Conservation (phyloP, 1,140 invertebrate genomes). For the Aphis gossypii region DNA sequence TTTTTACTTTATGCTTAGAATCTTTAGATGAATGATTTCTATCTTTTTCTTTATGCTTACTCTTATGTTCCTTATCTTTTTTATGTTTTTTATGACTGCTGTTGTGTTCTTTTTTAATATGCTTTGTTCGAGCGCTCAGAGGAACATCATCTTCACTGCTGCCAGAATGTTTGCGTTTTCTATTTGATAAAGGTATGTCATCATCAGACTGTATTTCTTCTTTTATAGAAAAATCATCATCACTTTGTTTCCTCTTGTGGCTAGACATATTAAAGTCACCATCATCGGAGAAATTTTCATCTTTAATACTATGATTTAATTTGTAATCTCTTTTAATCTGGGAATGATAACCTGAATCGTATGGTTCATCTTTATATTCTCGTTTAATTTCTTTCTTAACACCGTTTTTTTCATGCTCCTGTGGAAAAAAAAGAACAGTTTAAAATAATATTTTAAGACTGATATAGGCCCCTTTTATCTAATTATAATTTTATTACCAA, state of each 20-base stretch:
- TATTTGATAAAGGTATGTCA: constrained; percentile 54
- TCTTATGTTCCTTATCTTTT: constrained; percentile 66
- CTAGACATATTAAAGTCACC: constrained; percentile 12
- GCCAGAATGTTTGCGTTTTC: constrained; percentile 42
- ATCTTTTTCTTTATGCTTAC: constrained; percentile 71
- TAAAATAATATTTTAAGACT: not conserved
- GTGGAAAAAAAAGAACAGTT: constrained; percentile 15
- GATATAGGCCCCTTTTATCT: constrained; percentile 39
- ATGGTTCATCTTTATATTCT: constrained; percentile 41
- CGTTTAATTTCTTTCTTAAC: constrained; percentile 55
- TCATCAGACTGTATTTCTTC: constrained; percentile 19
- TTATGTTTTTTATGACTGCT: constrained; percentile 71
- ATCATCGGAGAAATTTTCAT: constrained; percentile 46
- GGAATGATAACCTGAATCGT: constrained; percentile 47
- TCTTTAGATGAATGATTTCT: constrained; percentile 67
- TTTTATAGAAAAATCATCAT: constrained; percentile 40
- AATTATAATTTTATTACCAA: constrained; percentile 33
- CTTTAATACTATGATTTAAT: constrained; percentile 50
- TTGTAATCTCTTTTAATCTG: constrained; percentile 54
- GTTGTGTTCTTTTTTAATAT: constrained; percentile 74
- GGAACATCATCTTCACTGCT: constrained; percentile 73
- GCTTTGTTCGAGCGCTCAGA: constrained; percentile 72
- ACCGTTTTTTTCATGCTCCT: constrained; percentile 56
- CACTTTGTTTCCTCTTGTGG: constrained; percentile 40
- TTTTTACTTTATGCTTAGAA: constrained; percentile 64